Conservation (phyloP, 2,888 invertebrate genomes). For the Bursaphelenchus okinawaensis region DNA sequence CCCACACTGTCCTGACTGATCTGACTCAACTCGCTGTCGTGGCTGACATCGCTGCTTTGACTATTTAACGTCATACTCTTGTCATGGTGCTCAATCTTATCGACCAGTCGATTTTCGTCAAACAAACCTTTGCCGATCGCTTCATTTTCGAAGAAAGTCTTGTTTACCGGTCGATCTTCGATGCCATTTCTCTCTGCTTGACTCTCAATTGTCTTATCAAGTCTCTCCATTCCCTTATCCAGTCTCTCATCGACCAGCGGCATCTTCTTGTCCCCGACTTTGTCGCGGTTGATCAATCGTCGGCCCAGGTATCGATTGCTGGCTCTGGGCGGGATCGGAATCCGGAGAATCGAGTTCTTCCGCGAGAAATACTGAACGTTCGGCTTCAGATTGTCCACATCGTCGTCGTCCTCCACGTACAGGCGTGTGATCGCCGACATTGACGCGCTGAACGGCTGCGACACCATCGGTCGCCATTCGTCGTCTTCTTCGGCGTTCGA, state of each 20-base stretch:
- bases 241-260: too few species aligned
- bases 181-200: too few species aligned
- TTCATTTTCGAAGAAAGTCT: too few species aligned
- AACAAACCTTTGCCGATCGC: too few species aligned
- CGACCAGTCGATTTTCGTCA: too few species aligned
- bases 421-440: constrained; percentile 49
- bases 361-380: constrained; percentile 52
- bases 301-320: constrained; percentile 47
- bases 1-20: background rate
- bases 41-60: background rate
- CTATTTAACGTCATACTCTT: background rate
- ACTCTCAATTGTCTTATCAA: too few species aligned
- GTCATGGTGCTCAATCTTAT: too few species aligned
- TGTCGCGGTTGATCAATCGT: constrained; percentile 9
- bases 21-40: background rate
- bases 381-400: constrained; percentile 15
- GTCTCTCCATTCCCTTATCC: background rate
- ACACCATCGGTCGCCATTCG: constrained; percentile 22
- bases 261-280: background rate
- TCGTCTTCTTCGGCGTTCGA: constrained; percentile 22
- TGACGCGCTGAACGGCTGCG: constrained; percentile 36
- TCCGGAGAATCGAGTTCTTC: constrained; percentile 54
- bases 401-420: constrained; percentile 43
- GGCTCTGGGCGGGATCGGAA: constrained; percentile 52
- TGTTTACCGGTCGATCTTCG: too few species aligned